Base-by-base conservation (phyloP, 2,113 vertebrate genomes). In the Pseudorasbora parva region DNA sequence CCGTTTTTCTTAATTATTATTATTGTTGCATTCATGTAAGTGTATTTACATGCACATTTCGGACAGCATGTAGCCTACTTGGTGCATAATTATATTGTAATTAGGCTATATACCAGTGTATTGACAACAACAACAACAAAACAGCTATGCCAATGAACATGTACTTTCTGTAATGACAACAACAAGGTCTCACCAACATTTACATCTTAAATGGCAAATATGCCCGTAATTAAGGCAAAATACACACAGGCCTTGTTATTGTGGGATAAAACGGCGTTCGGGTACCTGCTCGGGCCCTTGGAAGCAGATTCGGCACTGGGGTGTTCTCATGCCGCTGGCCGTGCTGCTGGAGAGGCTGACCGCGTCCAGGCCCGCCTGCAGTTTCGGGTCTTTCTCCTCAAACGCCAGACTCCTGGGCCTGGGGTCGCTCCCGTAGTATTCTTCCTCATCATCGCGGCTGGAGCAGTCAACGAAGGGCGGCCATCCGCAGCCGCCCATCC, bases 271-370 rank as follows among this genome's bases (percentile, higher is more conserved):
- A 19, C 14, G 33, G 23, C 14, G 27, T n/a, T 37, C 5, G 21
- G 7, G 47, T 92, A 97, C 97, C 96, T 97, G 97, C 91, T 97
- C 96, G 0, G 93, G 96, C 89, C 97, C 96, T 86, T 97, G 97
- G 93, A 97, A 97, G 86, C 97, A 97, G 94, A 97, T 97, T 88
- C 96, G 93, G 91, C 97, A 97, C 94, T 97, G 96, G 56, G 96
- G 96, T 86, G 94, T 95, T 88, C 96, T 94, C 91, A 95, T 94
- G 81, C 96, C 96, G 91, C 96, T 97, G 85, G 93, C 93, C 86
- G 94, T 94, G 93, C 96, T 95, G 91, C 94, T 97, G 89, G 93
- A 93, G 89, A 97, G 95, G 9, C 96, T 97, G 90, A 97, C 94
- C 8, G 95, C 93, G 92, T 97, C 96, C 94, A 96, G 94, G 85